Conservation (phyloP, 2,797 vertebrate species). For the Sphenopsis melanotis region DNA sequence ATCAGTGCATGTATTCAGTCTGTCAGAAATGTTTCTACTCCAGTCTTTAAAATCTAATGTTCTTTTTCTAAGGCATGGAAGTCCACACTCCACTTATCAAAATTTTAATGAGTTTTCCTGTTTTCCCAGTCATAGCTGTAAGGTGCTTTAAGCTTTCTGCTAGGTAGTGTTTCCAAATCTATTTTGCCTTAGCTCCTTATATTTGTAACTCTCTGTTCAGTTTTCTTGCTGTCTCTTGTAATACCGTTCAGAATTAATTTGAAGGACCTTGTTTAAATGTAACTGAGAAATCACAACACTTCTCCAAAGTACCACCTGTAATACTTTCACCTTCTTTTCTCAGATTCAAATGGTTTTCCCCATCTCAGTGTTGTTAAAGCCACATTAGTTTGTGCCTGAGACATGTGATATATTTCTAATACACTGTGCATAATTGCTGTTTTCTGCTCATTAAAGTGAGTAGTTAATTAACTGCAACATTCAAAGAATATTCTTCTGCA, state of each 20-base stretch:
- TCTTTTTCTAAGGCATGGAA: neutral
- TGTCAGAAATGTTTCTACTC: neutral
- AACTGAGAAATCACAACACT: neutral
- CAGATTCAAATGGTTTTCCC: neutral
- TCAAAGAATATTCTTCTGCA: neutral
- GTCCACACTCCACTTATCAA: neutral
- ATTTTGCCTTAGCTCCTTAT: neutral
- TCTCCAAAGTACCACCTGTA: neutral
- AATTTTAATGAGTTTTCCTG: neutral
- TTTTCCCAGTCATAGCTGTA: neutral
- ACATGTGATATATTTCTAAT: neutral
- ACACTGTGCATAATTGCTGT: neutral
- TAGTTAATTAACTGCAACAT: neutral
- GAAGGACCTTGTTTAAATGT: neutral
- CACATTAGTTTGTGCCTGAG: neutral
- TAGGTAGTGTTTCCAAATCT: neutral
- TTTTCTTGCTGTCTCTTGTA: neutral
- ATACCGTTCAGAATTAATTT: neutral
- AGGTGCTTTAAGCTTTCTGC: neutral
- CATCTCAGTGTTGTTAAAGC: neutral
- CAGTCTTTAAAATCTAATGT: neutral
- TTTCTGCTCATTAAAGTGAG: neutral
- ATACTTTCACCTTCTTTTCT: neutral
- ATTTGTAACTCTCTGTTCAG: neutral
- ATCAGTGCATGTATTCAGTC: neutral